Evolutionary conservation across 1,140 invertebrate species (phyloP).

Genomic region (Drosophila aff.): DNA sequence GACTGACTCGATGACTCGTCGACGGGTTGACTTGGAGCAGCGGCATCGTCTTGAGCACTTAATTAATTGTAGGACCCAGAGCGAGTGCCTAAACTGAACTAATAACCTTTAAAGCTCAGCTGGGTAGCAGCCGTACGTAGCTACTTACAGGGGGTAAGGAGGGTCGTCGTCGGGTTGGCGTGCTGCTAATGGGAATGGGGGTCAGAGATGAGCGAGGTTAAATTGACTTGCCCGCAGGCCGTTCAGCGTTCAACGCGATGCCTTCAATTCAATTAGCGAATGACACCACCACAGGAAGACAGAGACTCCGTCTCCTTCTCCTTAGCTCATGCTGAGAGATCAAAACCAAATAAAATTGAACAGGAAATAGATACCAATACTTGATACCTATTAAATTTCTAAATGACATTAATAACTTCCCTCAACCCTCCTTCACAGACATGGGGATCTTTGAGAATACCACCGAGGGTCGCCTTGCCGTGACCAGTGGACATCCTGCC

Average conservation of each 20-base stretch:
- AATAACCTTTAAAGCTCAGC: slow-evolving; percentile 74
- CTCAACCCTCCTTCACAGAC: slow-evolving; percentile 86
- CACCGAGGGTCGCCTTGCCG: slow-evolving; percentile 88
- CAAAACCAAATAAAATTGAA: not conserved
- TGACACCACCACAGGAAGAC: slow-evolving; percentile 41
- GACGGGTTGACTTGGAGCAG: slow-evolving; percentile 61
- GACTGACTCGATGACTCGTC: slow-evolving; percentile 27
- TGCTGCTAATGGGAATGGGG: slow-evolving; percentile 12
- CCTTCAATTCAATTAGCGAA: slow-evolving; percentile 55
- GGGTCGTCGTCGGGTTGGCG: not conserved
- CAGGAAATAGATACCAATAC: not conserved
- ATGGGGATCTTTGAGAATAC: slow-evolving; percentile 93
- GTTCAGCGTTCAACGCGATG: not conserved
- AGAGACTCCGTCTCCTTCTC: not conserved
- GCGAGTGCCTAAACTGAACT: slow-evolving; percentile 76
- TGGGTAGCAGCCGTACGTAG: not conserved
- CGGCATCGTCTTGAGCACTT: slow-evolving; percentile 70
- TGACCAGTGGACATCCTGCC: slow-evolving; percentile 92
- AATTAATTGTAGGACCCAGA: slow-evolving; percentile 72
- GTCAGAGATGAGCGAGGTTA: slow-evolving; percentile 37
- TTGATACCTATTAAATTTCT: not conserved
- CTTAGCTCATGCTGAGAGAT: not conserved
- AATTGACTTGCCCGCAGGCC: slow-evolving; percentile 51
- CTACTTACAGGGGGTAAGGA: not conserved
- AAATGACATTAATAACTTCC: not conserved